Base-by-base conservation (phyloP, 2,113 vertebrate genomes). In the Mola mola region DNA sequence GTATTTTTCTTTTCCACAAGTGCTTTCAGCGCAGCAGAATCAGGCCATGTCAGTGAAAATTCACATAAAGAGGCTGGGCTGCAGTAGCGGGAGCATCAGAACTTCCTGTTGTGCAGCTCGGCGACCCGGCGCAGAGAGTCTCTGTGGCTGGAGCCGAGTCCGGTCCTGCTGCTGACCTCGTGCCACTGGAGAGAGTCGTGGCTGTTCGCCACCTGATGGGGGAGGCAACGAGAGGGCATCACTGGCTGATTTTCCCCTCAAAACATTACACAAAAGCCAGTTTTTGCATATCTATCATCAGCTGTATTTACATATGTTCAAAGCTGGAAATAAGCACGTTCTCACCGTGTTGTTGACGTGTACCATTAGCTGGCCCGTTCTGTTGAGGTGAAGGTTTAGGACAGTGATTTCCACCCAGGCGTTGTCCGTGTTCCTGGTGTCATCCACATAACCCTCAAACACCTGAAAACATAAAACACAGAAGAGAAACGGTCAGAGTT, bases 371-470 rank as follows among this genome's bases (percentile, higher is more conserved):
- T 72, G 21, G 0, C 90, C 85, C 0, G 75, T 84, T 60, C 70
- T 81, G 47, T 90, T 68, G 4, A 97, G 92, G 82, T 98, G 96
- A 70, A 98, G 37, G 6, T 91, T 94, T 44, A 95, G 0, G 0
- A 94, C 92, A 0, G 93, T 92, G 0, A 91, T 94, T 87, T 98
- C 94, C 0, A 99, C 85, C 96, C 96, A 98, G 74, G 96, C 95
- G 0, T 97, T 95, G 49, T 99, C 97, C 0, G 96, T 98, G 90
- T 99, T 98, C 58, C 93, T 93, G 6, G 89, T 85, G 79, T 99
- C 96, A 0, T 99, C 97, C 0, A 96, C 70, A 12, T 98, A 99
- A 3, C 94, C 95, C 56, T 83, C 91, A 83, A 91, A 94, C 13
- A 97, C 85, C 97, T 99, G 16, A 33, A 26, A 4, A n/a, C n/a